Percentiles rank a stretch among this genome's conserved stretches.
Conservation (phyloP, 2,113 vertebrate species). For the Rattus rattus region DNA sequence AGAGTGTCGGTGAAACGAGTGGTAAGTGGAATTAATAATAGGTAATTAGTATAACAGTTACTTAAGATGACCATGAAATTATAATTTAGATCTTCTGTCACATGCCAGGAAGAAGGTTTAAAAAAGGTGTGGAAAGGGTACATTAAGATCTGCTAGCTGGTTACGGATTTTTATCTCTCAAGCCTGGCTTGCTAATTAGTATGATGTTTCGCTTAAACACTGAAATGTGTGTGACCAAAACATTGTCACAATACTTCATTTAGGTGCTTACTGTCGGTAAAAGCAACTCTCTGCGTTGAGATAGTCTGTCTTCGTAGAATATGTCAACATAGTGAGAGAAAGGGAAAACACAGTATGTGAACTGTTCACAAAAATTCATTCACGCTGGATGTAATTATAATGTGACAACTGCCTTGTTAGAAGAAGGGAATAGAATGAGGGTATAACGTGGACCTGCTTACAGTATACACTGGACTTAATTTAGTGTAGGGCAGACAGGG, state of each 20-base stretch:
- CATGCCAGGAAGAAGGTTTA: neutral
- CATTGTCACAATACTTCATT: conserved; percentile 50
- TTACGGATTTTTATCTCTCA: conserved; percentile 50
- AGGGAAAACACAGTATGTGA: conserved; percentile 34
- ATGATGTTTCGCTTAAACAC: conserved; percentile 64
- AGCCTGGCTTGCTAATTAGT: conserved; percentile 42
- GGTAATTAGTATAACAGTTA: conserved; percentile 63
- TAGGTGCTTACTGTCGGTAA: conserved; percentile 54
- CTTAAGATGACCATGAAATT: conserved; percentile 63
- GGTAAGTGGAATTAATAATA: conserved; percentile 65
- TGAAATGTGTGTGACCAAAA: conserved; percentile 55
- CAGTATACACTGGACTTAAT: neutral
- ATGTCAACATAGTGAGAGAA: conserved; percentile 42
- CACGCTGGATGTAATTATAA: conserved; percentile 10
- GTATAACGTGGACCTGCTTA: neutral
- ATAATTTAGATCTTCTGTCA: conserved; percentile 48
- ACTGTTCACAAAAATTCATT: neutral
- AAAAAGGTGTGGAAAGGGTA: neutral
- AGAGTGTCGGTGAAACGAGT: conserved; percentile 68
- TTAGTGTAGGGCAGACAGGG: neutral
- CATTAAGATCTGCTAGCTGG: conserved; percentile 29
- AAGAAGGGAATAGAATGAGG: neutral
- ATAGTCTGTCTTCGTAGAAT: conserved; percentile 67
- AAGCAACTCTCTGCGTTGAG: conserved; percentile 49
- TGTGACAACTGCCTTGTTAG: neutral